Evolutionary conservation across 2,113 vertebrate genomes (phyloP).

Genomic region (Syngnathus floridae): DNA sequence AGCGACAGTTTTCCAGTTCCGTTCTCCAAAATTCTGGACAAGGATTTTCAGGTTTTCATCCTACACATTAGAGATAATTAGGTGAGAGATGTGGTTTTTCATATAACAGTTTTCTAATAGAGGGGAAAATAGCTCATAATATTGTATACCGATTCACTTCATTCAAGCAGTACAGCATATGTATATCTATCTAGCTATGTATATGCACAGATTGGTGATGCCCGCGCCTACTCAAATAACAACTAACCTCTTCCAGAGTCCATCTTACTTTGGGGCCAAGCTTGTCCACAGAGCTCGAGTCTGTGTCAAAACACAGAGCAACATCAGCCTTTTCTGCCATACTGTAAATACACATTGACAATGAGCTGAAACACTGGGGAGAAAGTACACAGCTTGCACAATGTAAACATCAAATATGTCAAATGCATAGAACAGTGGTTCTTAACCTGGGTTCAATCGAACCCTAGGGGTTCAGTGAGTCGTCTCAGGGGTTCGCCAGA

Average conservation of each 20-base stretch:
- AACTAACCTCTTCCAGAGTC: slow-evolving; percentile 80
- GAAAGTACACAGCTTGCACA: background rate
- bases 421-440: background rate
- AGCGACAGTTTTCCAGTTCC: slow-evolving; percentile 85
- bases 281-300: slow-evolving; percentile 72
- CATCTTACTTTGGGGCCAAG: slow-evolving; percentile 75
- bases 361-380: background rate
- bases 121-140: background rate
- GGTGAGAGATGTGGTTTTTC: background rate
- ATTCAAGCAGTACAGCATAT: too few relatives aligned
- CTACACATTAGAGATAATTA: slow-evolving; percentile 58
- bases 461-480: too few relatives aligned
- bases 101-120: background rate
- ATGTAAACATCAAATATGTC: background rate
- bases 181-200: too few relatives aligned
- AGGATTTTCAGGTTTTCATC: slow-evolving; percentile 84
- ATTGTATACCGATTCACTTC: too few relatives aligned
- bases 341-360: slow-evolving; percentile 31
- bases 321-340: slow-evolving; percentile 71
- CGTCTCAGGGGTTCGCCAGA: too few relatives aligned
- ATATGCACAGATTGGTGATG: too few relatives aligned
- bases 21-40: slow-evolving; percentile 78
- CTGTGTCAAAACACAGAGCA: slow-evolving; percentile 65
- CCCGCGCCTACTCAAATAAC: too few relatives aligned
- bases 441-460: too few relatives aligned